These are phyloP conservation scores for Ariopsis seemanni DNA, from an alignment of 2,113 vertebrate species.

Conservation along the genomic window DNA sequence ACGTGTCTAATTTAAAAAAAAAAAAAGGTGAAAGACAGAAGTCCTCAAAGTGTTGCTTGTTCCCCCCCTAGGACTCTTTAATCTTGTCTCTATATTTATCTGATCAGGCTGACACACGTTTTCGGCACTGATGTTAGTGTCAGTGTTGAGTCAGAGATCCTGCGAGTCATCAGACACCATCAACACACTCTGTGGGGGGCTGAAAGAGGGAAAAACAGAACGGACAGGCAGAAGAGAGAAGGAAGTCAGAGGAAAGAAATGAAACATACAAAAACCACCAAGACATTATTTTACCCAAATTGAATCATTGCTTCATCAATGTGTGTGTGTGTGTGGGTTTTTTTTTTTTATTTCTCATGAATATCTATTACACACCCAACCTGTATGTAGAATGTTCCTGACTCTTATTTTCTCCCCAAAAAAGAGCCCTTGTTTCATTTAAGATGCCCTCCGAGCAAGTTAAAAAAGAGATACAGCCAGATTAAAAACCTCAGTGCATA, in stretches of 20 bases:
- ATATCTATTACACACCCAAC: neutral
- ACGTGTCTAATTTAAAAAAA: neutral
- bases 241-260: neutral
- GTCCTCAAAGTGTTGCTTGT: neutral
- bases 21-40: neutral
- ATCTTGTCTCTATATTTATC: neutral
- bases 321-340: too few relatives aligned
- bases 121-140: neutral
- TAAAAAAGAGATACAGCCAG: neutral
- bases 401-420: conserved; percentile 2
- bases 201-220: neutral
- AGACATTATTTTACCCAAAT: neutral
- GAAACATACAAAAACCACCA: neutral
- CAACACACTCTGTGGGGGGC: neutral
- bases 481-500: conserved; percentile 27
- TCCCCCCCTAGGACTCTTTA: neutral
- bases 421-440: neutral
- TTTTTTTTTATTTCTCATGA: neutral
- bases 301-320: neutral
- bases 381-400: neutral
- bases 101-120: neutral
- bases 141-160: conserved; percentile 17
- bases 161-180: conserved; percentile 9
- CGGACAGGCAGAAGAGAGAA: neutral
- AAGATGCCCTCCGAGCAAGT: neutral